Conservation (phyloP, 2,797 vertebrate genomes). For the Trachops cirrhosus region DNA sequence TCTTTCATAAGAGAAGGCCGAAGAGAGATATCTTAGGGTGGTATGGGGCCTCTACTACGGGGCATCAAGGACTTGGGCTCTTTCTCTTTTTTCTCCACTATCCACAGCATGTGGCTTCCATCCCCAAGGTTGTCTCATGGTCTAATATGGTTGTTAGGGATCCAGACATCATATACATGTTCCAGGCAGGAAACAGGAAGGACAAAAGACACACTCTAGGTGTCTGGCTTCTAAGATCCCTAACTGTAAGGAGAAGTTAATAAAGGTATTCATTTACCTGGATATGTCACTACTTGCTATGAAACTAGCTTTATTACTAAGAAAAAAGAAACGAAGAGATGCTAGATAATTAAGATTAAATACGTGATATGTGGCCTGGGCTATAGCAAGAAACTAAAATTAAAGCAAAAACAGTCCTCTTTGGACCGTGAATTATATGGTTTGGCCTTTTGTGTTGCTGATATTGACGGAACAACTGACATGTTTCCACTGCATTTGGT, state of each 20-base stretch:
- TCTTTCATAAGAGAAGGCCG: neutral
- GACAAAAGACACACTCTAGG: neutral
- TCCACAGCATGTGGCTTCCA: neutral
- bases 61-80: neutral
- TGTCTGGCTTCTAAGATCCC: neutral
- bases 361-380: neutral
- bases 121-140: neutral
- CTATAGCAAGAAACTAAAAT: neutral
- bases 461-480: neutral
- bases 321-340: neutral
- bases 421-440: neutral
- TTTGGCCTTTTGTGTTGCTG: constrained; percentile 2
- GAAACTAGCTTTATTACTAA: neutral
- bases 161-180: neutral
- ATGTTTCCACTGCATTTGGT: neutral
- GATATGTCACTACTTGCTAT: neutral
- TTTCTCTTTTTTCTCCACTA: neutral
- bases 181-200: neutral
- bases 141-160: neutral
- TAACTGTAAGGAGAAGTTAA: neutral
- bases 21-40: neutral
- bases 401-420: neutral
- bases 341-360: too few relatives aligned
- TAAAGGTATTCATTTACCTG: neutral
- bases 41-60: neutral